Evolutionary conservation across 2,888 invertebrate species (phyloP).

Genomic region (Cordilura impudica): DNA sequence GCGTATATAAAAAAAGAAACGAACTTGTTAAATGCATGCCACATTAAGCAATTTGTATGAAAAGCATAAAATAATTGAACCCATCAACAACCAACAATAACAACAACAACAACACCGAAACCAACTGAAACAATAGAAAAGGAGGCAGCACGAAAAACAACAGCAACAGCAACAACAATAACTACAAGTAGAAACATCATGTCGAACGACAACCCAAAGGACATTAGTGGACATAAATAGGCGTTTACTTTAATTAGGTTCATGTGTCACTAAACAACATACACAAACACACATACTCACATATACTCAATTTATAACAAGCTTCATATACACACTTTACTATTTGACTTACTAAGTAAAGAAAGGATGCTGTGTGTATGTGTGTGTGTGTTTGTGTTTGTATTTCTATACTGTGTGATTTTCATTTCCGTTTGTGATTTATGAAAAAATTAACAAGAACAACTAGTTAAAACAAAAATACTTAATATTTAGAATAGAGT

Average conservation of each 20-base stretch:
- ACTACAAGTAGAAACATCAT: slow-evolving; percentile 41
- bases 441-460: slow-evolving; percentile 39
- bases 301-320: neutral
- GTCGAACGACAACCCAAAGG: slow-evolving; percentile 43
- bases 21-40: slow-evolving; percentile 68
- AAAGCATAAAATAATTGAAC: slow-evolving; percentile 73
- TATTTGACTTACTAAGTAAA: neutral
- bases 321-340: neutral
- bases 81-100: slow-evolving; percentile 69
- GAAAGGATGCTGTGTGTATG: slow-evolving; percentile 20
- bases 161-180: neutral
- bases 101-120: slow-evolving; percentile 6
- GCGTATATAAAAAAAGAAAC: slow-evolving; percentile 9
- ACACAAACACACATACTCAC: neutral
- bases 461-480: neutral
- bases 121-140: slow-evolving; percentile 15
- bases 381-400: neutral
- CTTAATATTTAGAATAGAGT: neutral
- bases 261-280: slow-evolving; percentile 36
- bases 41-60: slow-evolving; percentile 76
- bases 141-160: neutral
- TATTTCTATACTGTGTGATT: neutral
- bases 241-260: slow-evolving; percentile 55
- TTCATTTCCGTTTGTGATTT: slow-evolving; percentile 45
- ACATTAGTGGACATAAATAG: slow-evolving; percentile 52